These are phyloP conservation scores for Steatornis caripensis DNA, from an alignment of 2,113 vertebrate genomes.

Conservation along the genomic window DNA sequence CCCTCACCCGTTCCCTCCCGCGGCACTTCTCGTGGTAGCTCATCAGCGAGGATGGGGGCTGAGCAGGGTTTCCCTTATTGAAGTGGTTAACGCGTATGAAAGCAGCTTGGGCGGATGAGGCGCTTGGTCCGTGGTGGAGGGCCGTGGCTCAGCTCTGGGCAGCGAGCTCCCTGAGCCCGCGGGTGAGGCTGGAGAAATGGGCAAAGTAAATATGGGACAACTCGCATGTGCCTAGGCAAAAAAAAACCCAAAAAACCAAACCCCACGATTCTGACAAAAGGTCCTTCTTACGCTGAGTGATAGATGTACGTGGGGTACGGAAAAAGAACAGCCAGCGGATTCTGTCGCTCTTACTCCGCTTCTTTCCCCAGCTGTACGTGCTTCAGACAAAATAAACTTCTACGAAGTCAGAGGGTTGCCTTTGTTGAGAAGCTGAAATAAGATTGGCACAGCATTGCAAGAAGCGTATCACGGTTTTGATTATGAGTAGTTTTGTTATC, in stretches of 20 bases:
- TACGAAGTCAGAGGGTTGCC: not conserved
- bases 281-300: fast-evolving
- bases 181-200: fast-evolving
- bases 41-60: not conserved
- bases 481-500: not conserved
- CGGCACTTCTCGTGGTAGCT: fast-evolving
- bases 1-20: not conserved
- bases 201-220: not conserved
- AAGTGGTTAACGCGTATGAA: fast-evolving
- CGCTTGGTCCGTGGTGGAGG: fast-evolving
- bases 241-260: not conserved
- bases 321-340: not conserved
- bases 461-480: not conserved
- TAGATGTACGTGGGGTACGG: not conserved
- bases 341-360: not conserved
- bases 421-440: not conserved
- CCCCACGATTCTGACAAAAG: not conserved
- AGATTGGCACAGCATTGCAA: not conserved
- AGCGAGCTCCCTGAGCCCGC: not conserved
- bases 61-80: not conserved
- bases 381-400: not conserved
- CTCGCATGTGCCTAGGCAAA: not conserved
- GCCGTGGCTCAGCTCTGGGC: too few relatives aligned
- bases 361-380: fast-evolving
- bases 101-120: fast-evolving